Percentiles rank a stretch among this genome's conserved stretches.
phyloP scores from a whole-genome alignment of 2,888 invertebrate species.

The Eledone cirrhosa region DNA sequence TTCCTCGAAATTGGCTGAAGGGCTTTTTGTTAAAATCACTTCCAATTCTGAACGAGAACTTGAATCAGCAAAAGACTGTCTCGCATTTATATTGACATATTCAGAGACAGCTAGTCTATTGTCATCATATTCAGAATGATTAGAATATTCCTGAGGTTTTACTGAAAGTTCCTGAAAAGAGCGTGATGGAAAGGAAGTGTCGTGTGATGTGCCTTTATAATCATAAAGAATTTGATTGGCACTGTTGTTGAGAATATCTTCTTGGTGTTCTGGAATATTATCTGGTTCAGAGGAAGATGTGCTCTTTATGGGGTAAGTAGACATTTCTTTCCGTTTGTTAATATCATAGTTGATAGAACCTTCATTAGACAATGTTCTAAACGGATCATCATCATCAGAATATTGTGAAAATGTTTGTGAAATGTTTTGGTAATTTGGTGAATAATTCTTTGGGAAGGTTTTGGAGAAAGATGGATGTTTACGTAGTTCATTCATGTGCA shows the following conservation, averaged over 20 bases:
- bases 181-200: not conserved
- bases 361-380: too few species aligned
- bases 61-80: not conserved
- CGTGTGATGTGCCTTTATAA: not conserved
- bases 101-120: not conserved
- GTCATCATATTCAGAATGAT: not conserved
- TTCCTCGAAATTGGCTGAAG: too few species aligned
- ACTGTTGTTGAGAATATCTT: too few species aligned
- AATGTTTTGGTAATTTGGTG: constrained; percentile 15
- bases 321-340: not conserved
- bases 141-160: not conserved
- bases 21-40: not conserved
- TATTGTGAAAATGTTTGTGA: not conserved
- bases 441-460: not conserved
- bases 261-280: not conserved
- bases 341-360: not conserved
- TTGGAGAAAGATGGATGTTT: constrained; percentile 17
- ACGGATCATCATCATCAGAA: not conserved
- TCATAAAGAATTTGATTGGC: not conserved
- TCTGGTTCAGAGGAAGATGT: not conserved
- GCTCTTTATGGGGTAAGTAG: not conserved
- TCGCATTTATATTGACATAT: not conserved
- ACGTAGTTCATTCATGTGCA: constrained; percentile 16
- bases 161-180: constrained; percentile 17
- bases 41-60: not conserved